Conservation (phyloP, 2,797 vertebrate species). For the Manis crassicaudata region DNA sequence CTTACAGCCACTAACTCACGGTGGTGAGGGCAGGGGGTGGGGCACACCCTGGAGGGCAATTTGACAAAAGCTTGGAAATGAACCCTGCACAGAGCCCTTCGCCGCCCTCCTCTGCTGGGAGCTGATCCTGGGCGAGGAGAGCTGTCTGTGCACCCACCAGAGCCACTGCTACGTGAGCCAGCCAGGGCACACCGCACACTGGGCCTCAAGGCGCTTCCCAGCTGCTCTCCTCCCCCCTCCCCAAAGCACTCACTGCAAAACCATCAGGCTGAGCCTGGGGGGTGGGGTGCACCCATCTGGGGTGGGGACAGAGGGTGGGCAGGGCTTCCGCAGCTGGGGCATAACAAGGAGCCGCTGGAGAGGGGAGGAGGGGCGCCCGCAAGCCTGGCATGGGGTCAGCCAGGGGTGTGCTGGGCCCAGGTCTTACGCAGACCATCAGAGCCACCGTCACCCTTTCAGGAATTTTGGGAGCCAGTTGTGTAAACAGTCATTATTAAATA, state of each 20-base stretch:
- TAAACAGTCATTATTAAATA: neutral
- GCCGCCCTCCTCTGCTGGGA: fast-evolving
- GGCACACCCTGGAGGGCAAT: fast-evolving
- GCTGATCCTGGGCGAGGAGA: fast-evolving
- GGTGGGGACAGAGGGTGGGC: neutral
- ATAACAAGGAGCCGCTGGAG: neutral
- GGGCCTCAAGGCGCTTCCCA: fast-evolving
- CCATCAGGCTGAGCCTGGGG: neutral
- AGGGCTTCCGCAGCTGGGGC: fast-evolving
- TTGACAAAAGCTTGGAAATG: neutral
- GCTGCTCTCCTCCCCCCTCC: neutral
- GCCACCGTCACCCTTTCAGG: neutral
- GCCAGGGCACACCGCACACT: fast-evolving
- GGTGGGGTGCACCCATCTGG: fast-evolving
- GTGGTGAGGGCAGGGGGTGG: fast-evolving
- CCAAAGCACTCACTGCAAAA: neutral
- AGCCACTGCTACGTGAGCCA: no score
- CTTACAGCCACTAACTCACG: fast-evolving
- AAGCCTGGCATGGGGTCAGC: neutral
- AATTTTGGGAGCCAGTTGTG: no score
- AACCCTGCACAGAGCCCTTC: neutral
- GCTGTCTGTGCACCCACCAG: fast-evolving
- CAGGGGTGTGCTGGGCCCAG: neutral
- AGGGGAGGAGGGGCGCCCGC: no score
- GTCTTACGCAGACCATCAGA: neutral